Evolutionary conservation across 2,113 vertebrate species (phyloP).

Genomic region (Psephotus haematonotus): DNA sequence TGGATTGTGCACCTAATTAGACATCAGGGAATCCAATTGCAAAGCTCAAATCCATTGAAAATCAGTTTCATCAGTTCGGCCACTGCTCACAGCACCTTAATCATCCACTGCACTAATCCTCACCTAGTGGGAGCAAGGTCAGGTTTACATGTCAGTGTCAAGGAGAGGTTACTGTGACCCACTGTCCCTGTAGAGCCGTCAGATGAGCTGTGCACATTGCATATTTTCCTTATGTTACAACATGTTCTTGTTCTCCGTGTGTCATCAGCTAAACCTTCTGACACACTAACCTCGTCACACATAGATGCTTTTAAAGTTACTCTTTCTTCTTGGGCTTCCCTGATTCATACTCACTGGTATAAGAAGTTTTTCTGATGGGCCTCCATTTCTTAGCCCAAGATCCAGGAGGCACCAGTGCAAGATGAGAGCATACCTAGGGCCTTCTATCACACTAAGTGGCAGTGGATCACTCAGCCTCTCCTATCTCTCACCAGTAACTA

Average conservation of each 20-base stretch:
- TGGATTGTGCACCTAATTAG: neutral
- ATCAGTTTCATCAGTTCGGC: neutral
- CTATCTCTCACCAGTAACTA: neutral
- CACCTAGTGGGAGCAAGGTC: neutral
- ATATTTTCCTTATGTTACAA: neutral
- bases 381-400: neutral
- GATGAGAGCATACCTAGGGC: neutral
- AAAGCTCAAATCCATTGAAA: neutral
- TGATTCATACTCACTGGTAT: neutral
- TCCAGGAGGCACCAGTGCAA: neutral
- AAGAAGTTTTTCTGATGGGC: neutral
- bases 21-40: neutral
- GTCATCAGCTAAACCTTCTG: neutral
- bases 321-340: neutral
- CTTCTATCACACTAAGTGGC: neutral
- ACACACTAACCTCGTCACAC: neutral
- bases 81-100: neutral
- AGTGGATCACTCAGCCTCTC: neutral
- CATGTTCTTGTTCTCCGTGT: neutral
- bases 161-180: neutral
- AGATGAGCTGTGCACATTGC: neutral
- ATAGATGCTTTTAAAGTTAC: neutral
- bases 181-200: rapidly evolving
- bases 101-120: neutral
- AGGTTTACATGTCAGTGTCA: neutral